phyloP scores from a whole-genome alignment of 1,140 invertebrate species.

The Trypoxylus dichotomus region DNA sequence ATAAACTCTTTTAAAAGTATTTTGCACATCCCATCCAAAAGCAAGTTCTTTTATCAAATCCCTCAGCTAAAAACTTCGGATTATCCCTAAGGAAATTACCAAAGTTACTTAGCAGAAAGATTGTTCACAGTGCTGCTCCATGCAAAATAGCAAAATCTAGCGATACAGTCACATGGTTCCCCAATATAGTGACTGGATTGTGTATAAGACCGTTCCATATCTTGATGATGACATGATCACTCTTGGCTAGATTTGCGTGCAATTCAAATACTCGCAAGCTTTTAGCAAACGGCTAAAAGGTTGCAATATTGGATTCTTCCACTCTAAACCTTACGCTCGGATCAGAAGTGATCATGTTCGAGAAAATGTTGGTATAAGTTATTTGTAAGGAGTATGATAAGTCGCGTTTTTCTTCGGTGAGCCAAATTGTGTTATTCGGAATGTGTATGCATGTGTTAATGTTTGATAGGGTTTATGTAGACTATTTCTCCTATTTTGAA shows the following conservation, averaged over 20 bases:
- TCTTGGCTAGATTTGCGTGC: not conserved
- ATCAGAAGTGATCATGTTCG: not conserved
- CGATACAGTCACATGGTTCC: slow-evolving; percentile 53
- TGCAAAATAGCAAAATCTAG: slow-evolving; percentile 53
- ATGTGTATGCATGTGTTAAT: not conserved
- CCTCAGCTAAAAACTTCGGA: slow-evolving; percentile 43
- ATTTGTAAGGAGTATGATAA: not conserved
- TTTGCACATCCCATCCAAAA: slow-evolving; percentile 46
- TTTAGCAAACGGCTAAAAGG: no score
- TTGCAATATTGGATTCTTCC: no score
- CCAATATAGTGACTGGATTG: slow-evolving; percentile 39
- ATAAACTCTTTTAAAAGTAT: not conserved
- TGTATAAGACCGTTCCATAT: no score
- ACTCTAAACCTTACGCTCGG: not conserved
- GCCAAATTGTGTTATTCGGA: no score
- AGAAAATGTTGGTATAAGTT: not conserved
- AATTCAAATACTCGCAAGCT: not conserved
- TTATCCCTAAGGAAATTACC: slow-evolving; percentile 23
- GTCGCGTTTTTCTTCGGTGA: slow-evolving; percentile 3
- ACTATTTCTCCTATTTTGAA: not conserved
- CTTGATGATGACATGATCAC: slow-evolving; percentile 35
- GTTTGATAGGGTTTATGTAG: not conserved
- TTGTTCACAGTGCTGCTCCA: slow-evolving; percentile 47
- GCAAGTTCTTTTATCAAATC: slow-evolving; percentile 37
- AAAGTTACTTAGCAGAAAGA: slow-evolving; percentile 49